Percentiles rank a stretch among this genome's conserved stretches.
Conservation (phyloP, 2,888 invertebrate genomes). For the Anthoptus insignis region DNA sequence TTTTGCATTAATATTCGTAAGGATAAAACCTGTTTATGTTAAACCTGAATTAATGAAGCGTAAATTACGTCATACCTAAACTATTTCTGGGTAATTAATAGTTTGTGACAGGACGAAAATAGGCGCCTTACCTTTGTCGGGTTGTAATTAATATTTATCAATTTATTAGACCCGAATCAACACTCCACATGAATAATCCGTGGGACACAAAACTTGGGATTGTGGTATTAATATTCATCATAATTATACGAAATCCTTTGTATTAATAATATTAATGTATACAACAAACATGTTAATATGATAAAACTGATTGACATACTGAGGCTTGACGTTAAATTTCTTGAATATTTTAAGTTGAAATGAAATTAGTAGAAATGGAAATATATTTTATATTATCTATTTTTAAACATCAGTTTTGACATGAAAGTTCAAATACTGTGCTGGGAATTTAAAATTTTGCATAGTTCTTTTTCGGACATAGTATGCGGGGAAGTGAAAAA, state of each 20-base stretch:
- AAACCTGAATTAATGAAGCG: background rate
- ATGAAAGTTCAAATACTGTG: too few species aligned
- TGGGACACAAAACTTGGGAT: slow-evolving; percentile 34
- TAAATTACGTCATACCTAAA: slow-evolving; percentile 1
- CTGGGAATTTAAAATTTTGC: too few species aligned
- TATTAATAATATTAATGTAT: background rate
- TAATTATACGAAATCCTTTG: too few species aligned
- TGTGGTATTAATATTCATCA: slow-evolving; percentile 48
- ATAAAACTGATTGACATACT: too few species aligned
- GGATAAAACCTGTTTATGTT: slow-evolving; percentile 1
- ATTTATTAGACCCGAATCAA: slow-evolving; percentile 41
- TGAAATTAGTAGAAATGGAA: too few species aligned
- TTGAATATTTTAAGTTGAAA: too few species aligned
- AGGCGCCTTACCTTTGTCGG: background rate
- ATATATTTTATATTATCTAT: too few species aligned
- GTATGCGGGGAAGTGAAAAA: too few species aligned
- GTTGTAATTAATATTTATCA: slow-evolving; percentile 26
- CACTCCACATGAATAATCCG: slow-evolving; percentile 25
- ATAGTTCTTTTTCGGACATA: too few species aligned
- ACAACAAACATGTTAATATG: slow-evolving; percentile 21
- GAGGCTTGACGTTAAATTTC: too few species aligned
- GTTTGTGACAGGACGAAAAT: slow-evolving; percentile 6
- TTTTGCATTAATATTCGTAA: too few species aligned
- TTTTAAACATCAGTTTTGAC: too few species aligned
- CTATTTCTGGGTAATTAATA: slow-evolving; percentile 12